phyloP scores from a whole-genome alignment of 2,888 invertebrate species.

The Gnatocerus cornutus region DNA sequence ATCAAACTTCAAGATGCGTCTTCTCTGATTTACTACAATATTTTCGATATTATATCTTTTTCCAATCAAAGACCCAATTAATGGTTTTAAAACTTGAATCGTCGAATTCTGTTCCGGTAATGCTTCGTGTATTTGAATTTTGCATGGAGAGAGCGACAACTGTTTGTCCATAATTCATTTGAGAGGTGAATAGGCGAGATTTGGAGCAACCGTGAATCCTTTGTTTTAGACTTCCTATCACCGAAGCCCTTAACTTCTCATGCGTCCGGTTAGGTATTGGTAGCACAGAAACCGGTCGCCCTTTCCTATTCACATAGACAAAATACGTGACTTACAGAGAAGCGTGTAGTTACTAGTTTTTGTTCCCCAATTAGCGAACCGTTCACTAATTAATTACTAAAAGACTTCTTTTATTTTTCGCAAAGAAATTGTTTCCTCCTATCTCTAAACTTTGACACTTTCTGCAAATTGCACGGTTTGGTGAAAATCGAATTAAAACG shows the following conservation, averaged over 20 bases:
- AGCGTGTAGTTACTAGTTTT: not conserved
- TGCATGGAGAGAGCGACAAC: conserved; percentile 40
- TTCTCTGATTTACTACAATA: too few species aligned
- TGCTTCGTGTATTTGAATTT: conserved; percentile 42
- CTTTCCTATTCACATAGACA: conserved; percentile 1
- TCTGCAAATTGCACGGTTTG: too few species aligned
- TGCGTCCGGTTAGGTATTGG: conserved; percentile 17
- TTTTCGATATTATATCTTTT: conserved; percentile 1
- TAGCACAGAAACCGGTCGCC: conserved; percentile 2
- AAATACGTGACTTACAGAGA: not conserved
- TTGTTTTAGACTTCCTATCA: conserved; percentile 42
- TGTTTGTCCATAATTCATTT: conserved; percentile 42
- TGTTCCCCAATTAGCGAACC: not conserved
- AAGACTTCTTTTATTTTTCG: too few species aligned
- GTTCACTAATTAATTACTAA: too few species aligned
- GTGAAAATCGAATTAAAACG: too few species aligned
- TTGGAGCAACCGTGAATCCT: conserved; percentile 37
- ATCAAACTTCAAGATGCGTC: too few species aligned
- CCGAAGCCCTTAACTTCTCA: conserved; percentile 38
- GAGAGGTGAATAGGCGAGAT: conserved; percentile 41
- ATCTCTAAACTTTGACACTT: too few species aligned
- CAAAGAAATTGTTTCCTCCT: too few species aligned
- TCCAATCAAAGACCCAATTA: conserved; percentile 24
- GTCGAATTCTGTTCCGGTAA: conserved; percentile 36
- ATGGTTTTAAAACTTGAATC: conserved; percentile 33